Percentiles rank a stretch among this genome's conserved stretches.
phyloP scores from a whole-genome alignment of 2,888 invertebrate species.

The Drosophila subsilvestris region DNA sequence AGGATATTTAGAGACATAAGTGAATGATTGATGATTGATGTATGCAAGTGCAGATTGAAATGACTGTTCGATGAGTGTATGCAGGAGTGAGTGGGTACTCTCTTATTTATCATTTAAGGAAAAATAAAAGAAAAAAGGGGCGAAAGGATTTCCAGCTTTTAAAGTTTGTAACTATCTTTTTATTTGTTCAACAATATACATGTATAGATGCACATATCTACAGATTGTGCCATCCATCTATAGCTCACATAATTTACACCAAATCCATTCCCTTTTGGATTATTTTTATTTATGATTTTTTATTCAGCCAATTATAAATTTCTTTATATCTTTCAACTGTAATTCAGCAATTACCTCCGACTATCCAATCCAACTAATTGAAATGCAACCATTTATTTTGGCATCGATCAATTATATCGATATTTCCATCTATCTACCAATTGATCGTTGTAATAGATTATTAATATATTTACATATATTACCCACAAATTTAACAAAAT shows the following conservation, averaged over 20 bases:
- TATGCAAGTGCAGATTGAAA: conserved; percentile 6
- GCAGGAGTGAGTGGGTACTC: not conserved
- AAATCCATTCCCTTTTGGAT: not conserved
- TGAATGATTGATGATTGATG: conserved; percentile 32
- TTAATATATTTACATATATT: not conserved
- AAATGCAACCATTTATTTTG: not conserved
- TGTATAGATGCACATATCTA: not conserved
- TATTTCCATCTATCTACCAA: not conserved
- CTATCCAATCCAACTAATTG: not conserved
- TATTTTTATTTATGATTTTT: not conserved
- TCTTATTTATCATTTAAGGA: not conserved
- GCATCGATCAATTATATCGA: not conserved
- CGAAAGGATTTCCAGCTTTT: not conserved
- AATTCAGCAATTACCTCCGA: not conserved
- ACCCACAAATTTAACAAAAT: not conserved
- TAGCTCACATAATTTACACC: not conserved
- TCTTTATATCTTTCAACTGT: not conserved
- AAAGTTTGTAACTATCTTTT: not conserved
- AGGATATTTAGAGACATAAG: conserved; percentile 15
- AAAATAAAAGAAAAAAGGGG: not conserved
- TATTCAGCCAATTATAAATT: not conserved
- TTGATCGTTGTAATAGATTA: not conserved
- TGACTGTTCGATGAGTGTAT: not conserved
- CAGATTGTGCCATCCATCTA: not conserved
- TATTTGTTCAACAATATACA: not conserved